A percentile compares a stretch with the other conserved stretches of the same genome.
phyloP scores from a whole-genome alignment of 2,113 vertebrate genomes.

The Coracopsis vasa region DNA sequence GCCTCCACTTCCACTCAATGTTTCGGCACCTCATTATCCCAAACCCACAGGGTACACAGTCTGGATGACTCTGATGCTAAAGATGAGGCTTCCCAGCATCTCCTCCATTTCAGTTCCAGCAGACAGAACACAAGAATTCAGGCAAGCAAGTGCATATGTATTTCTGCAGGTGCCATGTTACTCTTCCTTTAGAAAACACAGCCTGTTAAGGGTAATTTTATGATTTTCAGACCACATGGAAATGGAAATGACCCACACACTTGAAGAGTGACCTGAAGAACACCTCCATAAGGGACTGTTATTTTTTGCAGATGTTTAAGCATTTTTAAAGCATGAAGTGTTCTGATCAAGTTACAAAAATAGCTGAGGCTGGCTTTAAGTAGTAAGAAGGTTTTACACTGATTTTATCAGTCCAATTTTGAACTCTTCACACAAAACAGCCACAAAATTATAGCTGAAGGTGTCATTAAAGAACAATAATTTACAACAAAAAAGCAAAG shows the following conservation, averaged over 20 bases:
- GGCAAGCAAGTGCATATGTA: background rate
- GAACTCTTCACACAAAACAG: background rate
- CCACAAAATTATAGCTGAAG: background rate
- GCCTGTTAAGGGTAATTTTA: background rate
- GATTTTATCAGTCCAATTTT: background rate
- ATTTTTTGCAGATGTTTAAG: background rate
- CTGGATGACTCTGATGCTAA: background rate
- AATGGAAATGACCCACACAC: background rate
- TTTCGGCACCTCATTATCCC: background rate
- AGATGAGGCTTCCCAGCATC: background rate
- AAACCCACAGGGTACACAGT: background rate
- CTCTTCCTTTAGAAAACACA: background rate
- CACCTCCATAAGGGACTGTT: background rate
- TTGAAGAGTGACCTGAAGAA: background rate
- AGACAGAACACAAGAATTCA: background rate
- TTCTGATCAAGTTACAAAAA: background rate
- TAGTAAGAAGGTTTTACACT: background rate
- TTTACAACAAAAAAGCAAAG: background rate
- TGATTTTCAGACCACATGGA: background rate
- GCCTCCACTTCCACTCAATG: background rate
- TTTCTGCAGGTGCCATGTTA: background rate
- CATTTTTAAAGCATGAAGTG: background rate
- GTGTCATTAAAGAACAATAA: background rate
- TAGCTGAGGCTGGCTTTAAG: background rate
- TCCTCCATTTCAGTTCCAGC: background rate